Evolutionary conservation across 2,797 vertebrate genomes (phyloP).

Genomic region (Podargus strigoides): DNA sequence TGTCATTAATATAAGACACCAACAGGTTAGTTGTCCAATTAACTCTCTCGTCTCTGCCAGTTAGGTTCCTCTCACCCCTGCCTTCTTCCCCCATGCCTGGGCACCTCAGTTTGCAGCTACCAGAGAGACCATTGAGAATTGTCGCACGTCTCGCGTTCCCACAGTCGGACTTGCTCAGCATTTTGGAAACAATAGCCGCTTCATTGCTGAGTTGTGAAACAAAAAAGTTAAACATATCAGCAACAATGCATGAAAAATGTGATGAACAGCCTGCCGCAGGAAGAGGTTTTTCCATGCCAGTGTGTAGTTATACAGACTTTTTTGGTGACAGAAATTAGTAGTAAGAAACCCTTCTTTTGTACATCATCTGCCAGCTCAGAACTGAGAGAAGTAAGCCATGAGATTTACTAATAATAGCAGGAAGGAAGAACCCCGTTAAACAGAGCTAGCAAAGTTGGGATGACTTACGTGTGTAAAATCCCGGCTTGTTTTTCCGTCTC

Average conservation of each 20-base stretch:
- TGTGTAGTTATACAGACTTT: background rate
- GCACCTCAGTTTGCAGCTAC: background rate
- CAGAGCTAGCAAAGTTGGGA: constrained; percentile 7
- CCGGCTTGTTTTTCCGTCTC: background rate
- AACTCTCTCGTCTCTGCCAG: background rate
- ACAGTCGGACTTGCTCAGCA: constrained; percentile 19
- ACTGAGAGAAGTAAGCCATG: background rate
- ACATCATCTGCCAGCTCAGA: background rate
- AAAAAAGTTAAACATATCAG: constrained; percentile 27
- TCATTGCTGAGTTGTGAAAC: constrained; percentile 27
- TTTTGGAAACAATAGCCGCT: constrained; percentile 53
- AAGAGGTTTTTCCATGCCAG: background rate
- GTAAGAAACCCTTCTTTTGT: constrained; percentile 22
- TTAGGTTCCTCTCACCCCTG: rapidly evolving
- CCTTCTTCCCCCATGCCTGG: background rate
- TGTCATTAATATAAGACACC: background rate
- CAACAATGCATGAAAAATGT: constrained; percentile 47
- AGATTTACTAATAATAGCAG: constrained; percentile 42
- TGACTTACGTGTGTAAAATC: background rate
- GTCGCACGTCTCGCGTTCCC: background rate
- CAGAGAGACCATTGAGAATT: background rate
- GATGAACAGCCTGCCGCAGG: constrained; percentile 4
- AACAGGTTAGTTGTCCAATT: background rate
- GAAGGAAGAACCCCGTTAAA: constrained; percentile 54
- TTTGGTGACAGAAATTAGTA: background rate